Base-by-base conservation (phyloP, 2,888 invertebrate genomes). In the Pomacea canaliculata region DNA sequence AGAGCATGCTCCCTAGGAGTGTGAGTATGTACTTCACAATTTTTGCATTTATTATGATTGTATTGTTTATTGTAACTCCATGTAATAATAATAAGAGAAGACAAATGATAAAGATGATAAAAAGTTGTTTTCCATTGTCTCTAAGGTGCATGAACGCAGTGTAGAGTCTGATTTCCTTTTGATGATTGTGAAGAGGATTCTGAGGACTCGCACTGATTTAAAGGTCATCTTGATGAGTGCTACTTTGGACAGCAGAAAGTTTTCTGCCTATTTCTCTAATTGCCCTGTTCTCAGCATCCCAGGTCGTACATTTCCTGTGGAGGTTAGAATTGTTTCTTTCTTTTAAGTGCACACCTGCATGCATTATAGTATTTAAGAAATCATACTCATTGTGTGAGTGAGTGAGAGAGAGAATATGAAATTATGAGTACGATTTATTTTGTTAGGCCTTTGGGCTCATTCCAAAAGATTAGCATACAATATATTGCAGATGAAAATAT, bases 161-260 rank as follows among this genome's bases (percentile, higher is more conserved):
- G 87, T 89, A 8, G 85, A 89, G 80, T 89, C 89, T 12, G 90
- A 90, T 78, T 90, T 89, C 77, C 82, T 90, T 65, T 81, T 90
- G 82, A 85, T 89, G 48, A 84, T 88, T 48, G 83, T 90, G 65
- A 85, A 84, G 49, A 79, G 82, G 19, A 81, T 90, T 19, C 78
- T 89, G 68, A 56, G 69, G 5, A 79, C 83, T 60, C 81, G 89
- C 59, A 73, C 79, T 72, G 86, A 88, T 70, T 79, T 87, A 37
- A 86, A 86, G 80, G 86, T 90, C n/a, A 83, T 90, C 19, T 78
- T 90, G 78, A 90, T 90, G 89, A 89, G 89, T 82, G 90, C 90
- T 10, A 90, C 90, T 10, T 71, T 90, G 68, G 89, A 90, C 81
- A 84, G 86, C 73, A 82, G 85, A 49, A 89, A 88, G 76, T 89